Conservation (phyloP, 2,888 invertebrate species). For the Aphrophora alni region DNA sequence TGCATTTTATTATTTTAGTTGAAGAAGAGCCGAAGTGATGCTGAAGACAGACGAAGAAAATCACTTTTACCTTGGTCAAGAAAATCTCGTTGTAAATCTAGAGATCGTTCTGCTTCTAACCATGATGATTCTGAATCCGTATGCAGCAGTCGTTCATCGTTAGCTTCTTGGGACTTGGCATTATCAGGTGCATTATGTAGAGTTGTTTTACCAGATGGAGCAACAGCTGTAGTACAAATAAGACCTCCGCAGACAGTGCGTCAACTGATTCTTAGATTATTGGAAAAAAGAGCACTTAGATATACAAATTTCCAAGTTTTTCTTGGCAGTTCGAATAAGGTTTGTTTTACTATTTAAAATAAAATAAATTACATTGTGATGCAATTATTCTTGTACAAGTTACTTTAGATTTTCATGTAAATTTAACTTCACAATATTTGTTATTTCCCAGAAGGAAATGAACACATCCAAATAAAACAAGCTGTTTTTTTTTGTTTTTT, state of each 20-base stretch:
- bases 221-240: conserved; percentile 90
- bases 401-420: no score
- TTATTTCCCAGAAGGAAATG: no score
- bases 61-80: conserved; percentile 89
- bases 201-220: conserved; percentile 88
- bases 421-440: no score
- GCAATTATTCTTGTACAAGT: no score
- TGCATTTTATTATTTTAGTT: conserved; percentile 56
- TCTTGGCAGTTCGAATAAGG: conserved; percentile 46
- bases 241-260: conserved; percentile 77
- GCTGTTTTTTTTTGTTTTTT: no score
- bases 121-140: conserved; percentile 58
- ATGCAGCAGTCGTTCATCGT: conserved; percentile 66
- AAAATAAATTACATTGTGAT: no score
- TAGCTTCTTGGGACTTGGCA: conserved; percentile 66
- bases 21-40: conserved; percentile 85
- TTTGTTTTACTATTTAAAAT: conserved; percentile 30
- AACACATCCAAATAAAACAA: no score
- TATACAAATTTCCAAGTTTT: conserved; percentile 83
- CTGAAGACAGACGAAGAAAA: conserved; percentile 87
- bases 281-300: conserved; percentile 81
- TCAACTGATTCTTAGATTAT: conserved; percentile 77
- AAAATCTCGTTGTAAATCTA: conserved; percentile 73
- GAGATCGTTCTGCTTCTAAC: conserved; percentile 61
- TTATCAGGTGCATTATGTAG: conserved; percentile 70